Evolutionary conservation across 2,797 vertebrate species (phyloP).

Genomic region (Gila robusta): DNA sequence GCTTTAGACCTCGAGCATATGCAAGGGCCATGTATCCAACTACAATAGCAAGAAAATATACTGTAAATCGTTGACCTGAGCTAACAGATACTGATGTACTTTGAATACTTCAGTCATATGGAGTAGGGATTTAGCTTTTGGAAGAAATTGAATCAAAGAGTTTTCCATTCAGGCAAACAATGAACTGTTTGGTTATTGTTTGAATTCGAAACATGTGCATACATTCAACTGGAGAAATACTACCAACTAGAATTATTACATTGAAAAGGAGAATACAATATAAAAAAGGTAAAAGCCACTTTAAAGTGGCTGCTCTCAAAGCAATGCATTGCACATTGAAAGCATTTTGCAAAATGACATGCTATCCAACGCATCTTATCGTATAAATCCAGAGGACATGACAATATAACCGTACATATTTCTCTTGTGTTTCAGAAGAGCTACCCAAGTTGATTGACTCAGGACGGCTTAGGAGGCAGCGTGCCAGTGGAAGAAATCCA

Average conservation of each 20-base stretch:
- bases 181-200: conserved; percentile 2
- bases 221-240: neutral
- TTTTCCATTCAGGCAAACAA: neutral
- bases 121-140: conserved; percentile 6
- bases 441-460: conserved; percentile 55
- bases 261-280: neutral
- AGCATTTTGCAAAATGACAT: neutral
- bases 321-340: neutral
- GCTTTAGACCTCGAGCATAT: neutral
- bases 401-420: conserved; percentile 35
- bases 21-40: neutral
- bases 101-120: neutral
- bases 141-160: neutral
- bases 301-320: neutral
- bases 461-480: conserved; percentile 66
- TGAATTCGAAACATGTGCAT: conserved; percentile 16
- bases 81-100: neutral
- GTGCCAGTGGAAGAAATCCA: conserved; percentile 73
- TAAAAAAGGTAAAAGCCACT: neutral
- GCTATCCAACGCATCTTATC: neutral
- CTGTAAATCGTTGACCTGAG: neutral
- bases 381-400: conserved; percentile 8
- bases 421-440: conserved; percentile 13
- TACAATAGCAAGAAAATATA: neutral
- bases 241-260: neutral